Percentiles rank a stretch among this genome's conserved stretches.
phyloP scores from a whole-genome alignment of 2,888 invertebrate species.

The Cantharis rustica region DNA sequence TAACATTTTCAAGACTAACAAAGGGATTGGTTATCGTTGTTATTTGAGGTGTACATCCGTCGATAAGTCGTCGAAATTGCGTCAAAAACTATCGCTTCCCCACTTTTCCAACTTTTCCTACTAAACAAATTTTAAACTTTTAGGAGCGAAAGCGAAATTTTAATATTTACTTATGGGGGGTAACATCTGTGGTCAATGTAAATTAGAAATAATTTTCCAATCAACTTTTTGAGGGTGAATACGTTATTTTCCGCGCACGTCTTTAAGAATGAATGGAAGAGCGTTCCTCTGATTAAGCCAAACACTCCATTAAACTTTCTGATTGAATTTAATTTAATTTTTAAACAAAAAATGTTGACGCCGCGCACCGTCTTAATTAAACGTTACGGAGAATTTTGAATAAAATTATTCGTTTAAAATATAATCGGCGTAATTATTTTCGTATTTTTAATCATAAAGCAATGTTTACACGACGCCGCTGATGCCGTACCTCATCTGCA shows the following conservation, averaged over 20 bases:
- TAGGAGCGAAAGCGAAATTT: neutral
- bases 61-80: neutral
- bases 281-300: constrained; percentile 43
- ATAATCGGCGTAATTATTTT: neutral
- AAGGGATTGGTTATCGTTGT: neutral
- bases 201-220: constrained; percentile 45
- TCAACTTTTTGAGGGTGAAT: constrained; percentile 18
- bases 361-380: constrained; percentile 42
- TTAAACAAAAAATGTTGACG: constrained; percentile 28
- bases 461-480: neutral
- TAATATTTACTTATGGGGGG: constrained; percentile 40
- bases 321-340: constrained; percentile 46
- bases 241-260: constrained; percentile 30
- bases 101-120: neutral
- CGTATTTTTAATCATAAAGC: neutral
- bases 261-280: constrained; percentile 30
- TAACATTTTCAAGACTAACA: neutral
- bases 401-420: constrained; percentile 6
- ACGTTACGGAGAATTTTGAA: constrained; percentile 35
- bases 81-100: neutral
- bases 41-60: neutral
- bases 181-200: constrained; percentile 46
- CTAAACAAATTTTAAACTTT: neutral
- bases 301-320: constrained; percentile 48
- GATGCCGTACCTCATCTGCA: neutral